phyloP scores from a whole-genome alignment of 2,113 vertebrate species.

The Lota lota region DNA sequence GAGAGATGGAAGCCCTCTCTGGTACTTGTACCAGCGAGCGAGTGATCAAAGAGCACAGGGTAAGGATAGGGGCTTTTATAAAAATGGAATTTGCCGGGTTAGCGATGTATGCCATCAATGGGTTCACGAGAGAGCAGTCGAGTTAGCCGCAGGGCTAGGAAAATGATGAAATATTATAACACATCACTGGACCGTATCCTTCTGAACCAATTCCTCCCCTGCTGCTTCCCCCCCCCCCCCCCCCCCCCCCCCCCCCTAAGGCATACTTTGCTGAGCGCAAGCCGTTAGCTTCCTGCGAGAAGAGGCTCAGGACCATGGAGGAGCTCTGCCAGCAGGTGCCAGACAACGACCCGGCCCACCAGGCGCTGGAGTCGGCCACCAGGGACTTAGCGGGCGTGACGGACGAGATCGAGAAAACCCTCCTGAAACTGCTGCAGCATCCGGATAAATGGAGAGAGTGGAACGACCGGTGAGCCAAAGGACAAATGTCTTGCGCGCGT shows the following conservation, averaged over 20 bases:
- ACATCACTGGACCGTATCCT: background rate
- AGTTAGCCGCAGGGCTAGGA: background rate
- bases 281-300: slow-evolving; percentile 81
- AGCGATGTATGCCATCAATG: no score
- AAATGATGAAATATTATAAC: background rate
- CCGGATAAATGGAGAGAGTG: slow-evolving; percentile 90
- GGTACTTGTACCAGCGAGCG: slow-evolving; percentile 82
- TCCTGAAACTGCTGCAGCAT: slow-evolving; percentile 76
- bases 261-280: slow-evolving; percentile 86
- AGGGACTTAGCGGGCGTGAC: slow-evolving; percentile 74
- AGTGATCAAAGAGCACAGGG: slow-evolving; percentile 86
- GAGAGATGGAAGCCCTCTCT: slow-evolving; percentile 78
- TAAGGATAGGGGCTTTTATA: slow-evolving; percentile 42
- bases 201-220: slow-evolving; percentile 21
- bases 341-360: slow-evolving; percentile 78
- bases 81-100: background rate
- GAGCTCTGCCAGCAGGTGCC: slow-evolving; percentile 88
- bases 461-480: slow-evolving; percentile 74
- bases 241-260: slow-evolving; percentile 61
- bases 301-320: slow-evolving; percentile 83
- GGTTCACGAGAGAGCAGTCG: background rate
- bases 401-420: slow-evolving; percentile 73
- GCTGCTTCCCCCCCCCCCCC: slow-evolving; percentile 19
- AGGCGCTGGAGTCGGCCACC: slow-evolving; percentile 66
- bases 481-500: background rate